These are phyloP conservation scores for Lepidocolaptes lacrymiger DNA, from an alignment of 2,797 vertebrate species.

Conservation along the genomic window DNA sequence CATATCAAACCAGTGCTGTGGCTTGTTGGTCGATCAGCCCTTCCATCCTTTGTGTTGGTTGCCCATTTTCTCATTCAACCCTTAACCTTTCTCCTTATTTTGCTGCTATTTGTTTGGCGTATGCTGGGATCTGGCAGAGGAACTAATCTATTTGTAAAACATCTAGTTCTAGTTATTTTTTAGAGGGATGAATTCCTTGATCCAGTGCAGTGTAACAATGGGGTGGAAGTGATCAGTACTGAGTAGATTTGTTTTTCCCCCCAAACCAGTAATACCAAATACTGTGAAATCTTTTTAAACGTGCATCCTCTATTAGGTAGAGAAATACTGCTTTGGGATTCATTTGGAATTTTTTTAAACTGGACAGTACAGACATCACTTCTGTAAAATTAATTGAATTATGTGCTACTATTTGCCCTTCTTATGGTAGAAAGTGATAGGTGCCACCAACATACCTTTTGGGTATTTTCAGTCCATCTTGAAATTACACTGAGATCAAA, in stretches of 20 bases:
- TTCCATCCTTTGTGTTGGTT: background rate
- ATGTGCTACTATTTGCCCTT: background rate
- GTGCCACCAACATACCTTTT: background rate
- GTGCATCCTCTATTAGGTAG: background rate
- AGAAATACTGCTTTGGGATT: background rate
- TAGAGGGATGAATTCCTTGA: background rate
- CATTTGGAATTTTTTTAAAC: background rate
- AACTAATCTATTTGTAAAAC: background rate
- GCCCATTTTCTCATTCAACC: background rate
- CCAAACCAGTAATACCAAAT: background rate
- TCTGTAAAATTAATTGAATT: background rate
- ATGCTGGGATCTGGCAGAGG: background rate
- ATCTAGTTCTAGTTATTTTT: background rate
- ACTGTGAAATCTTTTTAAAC: background rate
- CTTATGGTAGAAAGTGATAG: background rate
- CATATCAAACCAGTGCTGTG: background rate
- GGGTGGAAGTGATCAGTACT: background rate
- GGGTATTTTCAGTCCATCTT: background rate
- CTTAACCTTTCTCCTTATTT: background rate
- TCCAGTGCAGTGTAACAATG: background rate
- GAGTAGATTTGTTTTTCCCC: background rate
- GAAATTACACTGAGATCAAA: background rate
- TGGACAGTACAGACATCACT: background rate
- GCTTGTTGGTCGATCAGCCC: background rate
- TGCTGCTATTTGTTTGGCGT: background rate